These are phyloP conservation scores for Drosophila nr. medialis DNA, from an alignment of 2,888 invertebrate species.

Conservation along the genomic window DNA sequence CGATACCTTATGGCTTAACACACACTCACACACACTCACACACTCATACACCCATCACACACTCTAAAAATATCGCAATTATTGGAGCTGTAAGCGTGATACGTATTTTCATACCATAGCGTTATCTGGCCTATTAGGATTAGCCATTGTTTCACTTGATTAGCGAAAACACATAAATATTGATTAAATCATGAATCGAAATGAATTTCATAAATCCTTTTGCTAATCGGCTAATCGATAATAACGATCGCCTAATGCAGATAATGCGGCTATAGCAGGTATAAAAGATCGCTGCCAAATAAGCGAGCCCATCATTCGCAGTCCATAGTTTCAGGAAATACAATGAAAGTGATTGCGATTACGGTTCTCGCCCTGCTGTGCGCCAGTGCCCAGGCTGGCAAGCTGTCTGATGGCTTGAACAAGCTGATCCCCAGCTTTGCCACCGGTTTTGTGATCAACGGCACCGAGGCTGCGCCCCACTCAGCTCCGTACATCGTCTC, in stretches of 20 bases:
- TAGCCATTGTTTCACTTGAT: slow-evolving; percentile 6
- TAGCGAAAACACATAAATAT: slow-evolving; percentile 12
- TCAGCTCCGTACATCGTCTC: slow-evolving; percentile 85
- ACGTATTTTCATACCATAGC: background rate
- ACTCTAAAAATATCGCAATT: slow-evolving; percentile 28
- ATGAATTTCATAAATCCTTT: slow-evolving; percentile 58
- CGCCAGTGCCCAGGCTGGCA: slow-evolving; percentile 68
- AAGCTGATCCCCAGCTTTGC: slow-evolving; percentile 76
- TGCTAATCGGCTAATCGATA: slow-evolving; percentile 27
- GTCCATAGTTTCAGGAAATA: slow-evolving; percentile 1
- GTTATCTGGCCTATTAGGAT: slow-evolving; percentile 25
- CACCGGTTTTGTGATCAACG: slow-evolving; percentile 81
- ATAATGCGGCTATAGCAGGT: slow-evolving; percentile 5
- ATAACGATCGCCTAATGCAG: background rate
- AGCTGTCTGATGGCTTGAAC: slow-evolving; percentile 49
- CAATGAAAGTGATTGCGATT: slow-evolving; percentile 76
- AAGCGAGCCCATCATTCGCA: slow-evolving; percentile 13
- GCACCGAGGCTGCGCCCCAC: slow-evolving; percentile 82
- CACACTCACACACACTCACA: background rate
- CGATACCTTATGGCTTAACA: slow-evolving; percentile 22
- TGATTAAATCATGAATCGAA: slow-evolving; percentile 18
- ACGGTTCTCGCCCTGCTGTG: slow-evolving; percentile 64
- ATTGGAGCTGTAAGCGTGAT: slow-evolving; percentile 1
- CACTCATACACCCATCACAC: background rate
- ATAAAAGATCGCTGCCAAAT: slow-evolving; percentile 46